phyloP scores from a whole-genome alignment of 2,113 vertebrate species.

The Lepus americanus region DNA sequence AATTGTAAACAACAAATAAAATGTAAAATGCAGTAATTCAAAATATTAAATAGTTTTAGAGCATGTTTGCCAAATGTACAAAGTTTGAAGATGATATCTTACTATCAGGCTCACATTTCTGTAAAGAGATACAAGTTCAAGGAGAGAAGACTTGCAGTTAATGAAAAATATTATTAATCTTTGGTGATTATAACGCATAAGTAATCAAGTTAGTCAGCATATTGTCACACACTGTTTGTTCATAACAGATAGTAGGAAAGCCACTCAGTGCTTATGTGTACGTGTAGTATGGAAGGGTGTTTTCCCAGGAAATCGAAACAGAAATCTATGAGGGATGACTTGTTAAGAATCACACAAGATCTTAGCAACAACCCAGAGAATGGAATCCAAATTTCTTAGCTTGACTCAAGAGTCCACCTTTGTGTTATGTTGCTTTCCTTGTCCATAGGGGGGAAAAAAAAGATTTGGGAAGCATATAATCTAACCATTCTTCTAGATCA shows the following conservation, averaged over 20 bases:
- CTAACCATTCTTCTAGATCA: constrained; percentile 63
- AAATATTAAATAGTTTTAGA: neutral
- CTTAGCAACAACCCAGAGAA: constrained; percentile 22
- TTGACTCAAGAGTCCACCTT: neutral
- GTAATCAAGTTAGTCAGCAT: neutral
- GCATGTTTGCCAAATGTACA: neutral
- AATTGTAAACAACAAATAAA: constrained; percentile 29
- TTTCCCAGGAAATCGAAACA: constrained; percentile 37
- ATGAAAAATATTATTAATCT: neutral
- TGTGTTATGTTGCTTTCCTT: constrained; percentile 38
- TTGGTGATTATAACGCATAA: neutral
- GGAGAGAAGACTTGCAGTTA: neutral
- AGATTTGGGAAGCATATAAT: constrained; percentile 55
- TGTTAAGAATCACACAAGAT: constrained; percentile 26
- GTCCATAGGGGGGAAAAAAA: constrained; percentile 27
- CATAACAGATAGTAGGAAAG: neutral
- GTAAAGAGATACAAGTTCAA: neutral
- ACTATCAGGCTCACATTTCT: neutral
- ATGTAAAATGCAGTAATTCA: neutral
- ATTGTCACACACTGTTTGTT: neutral
- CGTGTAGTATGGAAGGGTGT: neutral
- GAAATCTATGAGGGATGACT: neutral
- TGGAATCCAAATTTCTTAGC: neutral
- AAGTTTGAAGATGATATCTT: neutral
- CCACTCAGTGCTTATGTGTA: neutral